A percentile compares a stretch with the other conserved stretches of the same genome.
phyloP scores from a whole-genome alignment of 2,797 vertebrate genomes.

The Myotis myotis region DNA sequence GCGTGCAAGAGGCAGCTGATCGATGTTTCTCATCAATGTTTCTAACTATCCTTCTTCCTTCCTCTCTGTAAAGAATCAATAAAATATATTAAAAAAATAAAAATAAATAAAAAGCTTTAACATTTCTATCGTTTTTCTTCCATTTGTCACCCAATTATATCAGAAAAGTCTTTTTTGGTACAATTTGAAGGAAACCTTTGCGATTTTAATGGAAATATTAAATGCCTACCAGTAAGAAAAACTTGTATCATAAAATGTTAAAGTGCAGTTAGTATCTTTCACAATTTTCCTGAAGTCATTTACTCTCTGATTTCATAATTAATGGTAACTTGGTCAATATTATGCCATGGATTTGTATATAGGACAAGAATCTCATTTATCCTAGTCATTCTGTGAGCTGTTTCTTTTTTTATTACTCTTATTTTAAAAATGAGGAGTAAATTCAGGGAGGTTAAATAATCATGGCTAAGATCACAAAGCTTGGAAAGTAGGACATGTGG shows the following conservation, averaged over 20 bases:
- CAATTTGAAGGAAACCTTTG: constrained; percentile 13
- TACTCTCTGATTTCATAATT: not conserved
- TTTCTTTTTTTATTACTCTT: not conserved
- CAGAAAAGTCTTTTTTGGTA: not conserved
- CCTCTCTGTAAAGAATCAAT: no score
- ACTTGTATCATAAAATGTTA: not conserved
- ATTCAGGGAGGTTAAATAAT: not conserved
- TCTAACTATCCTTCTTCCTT: no score
- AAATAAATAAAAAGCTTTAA: not conserved
- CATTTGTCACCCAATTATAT: not conserved
- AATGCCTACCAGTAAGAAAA: not conserved
- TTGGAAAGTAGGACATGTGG: not conserved
- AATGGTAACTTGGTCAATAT: not conserved
- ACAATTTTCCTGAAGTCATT: not conserved
- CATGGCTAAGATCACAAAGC: not conserved
- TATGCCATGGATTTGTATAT: not conserved
- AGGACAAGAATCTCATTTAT: not conserved
- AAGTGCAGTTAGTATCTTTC: not conserved
- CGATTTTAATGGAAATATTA: constrained; percentile 15
- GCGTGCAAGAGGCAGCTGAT: no score
- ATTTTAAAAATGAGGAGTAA: not conserved
- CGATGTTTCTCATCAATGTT: no score
- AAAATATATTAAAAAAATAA: no score
- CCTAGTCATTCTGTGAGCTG: not conserved
- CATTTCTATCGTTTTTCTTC: not conserved